These are phyloP conservation scores for Rugalucina vietnamica DNA, from an alignment of 2,888 invertebrate genomes.

Conservation along the genomic window DNA sequence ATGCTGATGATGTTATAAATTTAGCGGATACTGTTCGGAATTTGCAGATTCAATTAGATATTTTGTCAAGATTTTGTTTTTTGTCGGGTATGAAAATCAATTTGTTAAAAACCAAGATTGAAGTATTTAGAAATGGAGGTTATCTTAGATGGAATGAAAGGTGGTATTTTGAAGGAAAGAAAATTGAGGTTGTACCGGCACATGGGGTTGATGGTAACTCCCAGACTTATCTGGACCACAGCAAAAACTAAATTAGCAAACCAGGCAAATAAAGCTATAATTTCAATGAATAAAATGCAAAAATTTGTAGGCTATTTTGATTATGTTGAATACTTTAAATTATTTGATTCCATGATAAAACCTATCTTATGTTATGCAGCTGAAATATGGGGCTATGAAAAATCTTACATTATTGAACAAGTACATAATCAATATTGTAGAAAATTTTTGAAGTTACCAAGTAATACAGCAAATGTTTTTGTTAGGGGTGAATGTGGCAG, in stretches of 20 bases:
- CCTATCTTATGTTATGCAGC: not conserved
- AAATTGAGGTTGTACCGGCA: not conserved
- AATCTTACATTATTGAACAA: not conserved
- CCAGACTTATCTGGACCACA: not conserved
- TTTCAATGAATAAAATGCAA: not conserved
- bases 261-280: not conserved
- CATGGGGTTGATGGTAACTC: not conserved
- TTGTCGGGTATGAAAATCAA: not conserved
- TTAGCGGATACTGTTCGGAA: constrained; percentile 11
- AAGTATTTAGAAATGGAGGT: constrained; percentile 1
- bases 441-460: not conserved
- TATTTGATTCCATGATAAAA: constrained; percentile 8
- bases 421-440: not conserved
- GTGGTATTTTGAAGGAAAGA: not conserved
- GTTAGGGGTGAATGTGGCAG: constrained; percentile 18
- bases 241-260: not conserved
- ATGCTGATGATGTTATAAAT: constrained; percentile 7
- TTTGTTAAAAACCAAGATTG: not conserved
- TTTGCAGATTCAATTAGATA: no score
- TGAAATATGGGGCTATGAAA: constrained; percentile 3
- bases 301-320: not conserved
- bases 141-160: not conserved
- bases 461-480: not conserved
- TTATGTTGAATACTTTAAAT: not conserved
- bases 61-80: no score